Conservation (phyloP, 2,113 vertebrate species). For the Crotalus tigris region DNA sequence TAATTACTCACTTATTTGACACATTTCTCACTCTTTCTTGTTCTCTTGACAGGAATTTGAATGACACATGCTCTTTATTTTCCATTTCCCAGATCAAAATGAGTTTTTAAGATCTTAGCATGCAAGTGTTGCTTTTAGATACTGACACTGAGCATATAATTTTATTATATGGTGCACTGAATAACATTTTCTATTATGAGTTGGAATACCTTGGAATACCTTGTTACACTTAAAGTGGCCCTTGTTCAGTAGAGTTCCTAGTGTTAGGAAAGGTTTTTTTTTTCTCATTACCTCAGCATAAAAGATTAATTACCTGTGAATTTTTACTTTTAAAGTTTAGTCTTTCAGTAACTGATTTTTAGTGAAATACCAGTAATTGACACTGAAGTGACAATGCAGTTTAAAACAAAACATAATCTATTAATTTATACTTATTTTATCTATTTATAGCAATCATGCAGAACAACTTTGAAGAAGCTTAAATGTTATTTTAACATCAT, state of each 20-base stretch:
- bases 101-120: background rate
- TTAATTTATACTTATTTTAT: background rate
- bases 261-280: background rate
- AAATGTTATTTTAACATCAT: background rate
- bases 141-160: background rate
- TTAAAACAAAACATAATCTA: background rate
- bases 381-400: background rate
- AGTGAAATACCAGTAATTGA: background rate
- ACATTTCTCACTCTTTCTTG: background rate
- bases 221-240: background rate
- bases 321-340: background rate
- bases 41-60: background rate
- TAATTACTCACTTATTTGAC: conserved; percentile 33
- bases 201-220: background rate
- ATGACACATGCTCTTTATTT: background rate
- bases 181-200: background rate
- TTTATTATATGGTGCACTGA: accelerated
- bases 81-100: background rate
- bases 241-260: background rate
- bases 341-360: background rate
- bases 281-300: background rate
- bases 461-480: background rate
- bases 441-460: background rate
- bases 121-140: accelerated
- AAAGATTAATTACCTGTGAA: background rate